Base-by-base conservation (phyloP, 2,888 invertebrate species). In the Tanaodytes sp. region DNA sequence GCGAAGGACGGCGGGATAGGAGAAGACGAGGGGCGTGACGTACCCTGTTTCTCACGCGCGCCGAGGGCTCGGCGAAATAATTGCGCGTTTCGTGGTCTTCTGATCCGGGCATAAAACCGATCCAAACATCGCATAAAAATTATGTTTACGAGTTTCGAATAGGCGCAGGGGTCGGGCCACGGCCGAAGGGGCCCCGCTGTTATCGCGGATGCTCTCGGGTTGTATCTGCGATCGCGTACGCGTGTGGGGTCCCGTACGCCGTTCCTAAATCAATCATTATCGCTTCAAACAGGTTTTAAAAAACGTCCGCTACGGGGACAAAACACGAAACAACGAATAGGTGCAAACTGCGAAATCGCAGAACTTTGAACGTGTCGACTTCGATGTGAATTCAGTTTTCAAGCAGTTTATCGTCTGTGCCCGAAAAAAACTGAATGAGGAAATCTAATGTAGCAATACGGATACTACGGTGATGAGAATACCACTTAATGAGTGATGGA, bases 131-230 rank as follows among this genome's bases (percentile, higher is more conserved):
- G 78, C 79, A 79, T 83, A 82, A 82, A 82, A 84, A 83, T 84
- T 81, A 84, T 81, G 80, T 83, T 84, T 84, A 84, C 82, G 83
- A 82, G 81, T 80, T 80, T 82, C 76, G 71, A 83, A 83, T 82
- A 76, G 79, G 67, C 62, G 46, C 66, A 62, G 66, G 4, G 49
- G 65, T 49, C 43, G 23, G 45, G 31, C 40, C 57, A n/a, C 42
- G 30, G 42, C 39, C 57, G 46, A 45, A 39, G 46, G 46, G 46
- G 46, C 37, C 23, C 33, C 5, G 12, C 31, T 39, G 46, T 46
- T 57, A 46, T 57, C 57, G 45, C 43, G n/a, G 45, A 55, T 45
- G n/a, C 39, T 57, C 46, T 45, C 46, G 30, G 11, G 42, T 27
- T 46, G 45, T 57, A 57, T 46, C 57, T 37, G 2, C 27, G 46